These are phyloP conservation scores for Campopleginae sp. DNA, from an alignment of 2,888 invertebrate species.

Conservation along the genomic window DNA sequence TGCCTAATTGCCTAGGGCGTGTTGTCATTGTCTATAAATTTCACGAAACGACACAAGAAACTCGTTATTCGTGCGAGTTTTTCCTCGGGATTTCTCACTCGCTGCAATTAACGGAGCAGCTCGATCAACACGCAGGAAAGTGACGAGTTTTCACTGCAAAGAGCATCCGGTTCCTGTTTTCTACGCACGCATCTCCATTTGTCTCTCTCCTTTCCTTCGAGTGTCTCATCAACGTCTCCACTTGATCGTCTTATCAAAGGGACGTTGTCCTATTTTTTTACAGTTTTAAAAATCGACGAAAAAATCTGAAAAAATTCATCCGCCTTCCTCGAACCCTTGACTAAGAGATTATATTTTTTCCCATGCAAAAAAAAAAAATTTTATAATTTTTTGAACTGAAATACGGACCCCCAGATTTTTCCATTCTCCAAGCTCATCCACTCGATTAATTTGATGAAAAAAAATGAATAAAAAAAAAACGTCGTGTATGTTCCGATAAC, in stretches of 20 bases:
- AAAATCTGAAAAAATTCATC: no score
- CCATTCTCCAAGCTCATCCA: background rate
- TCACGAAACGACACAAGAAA: constrained; percentile 36
- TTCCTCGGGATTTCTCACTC: constrained; percentile 51
- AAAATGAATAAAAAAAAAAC: background rate
- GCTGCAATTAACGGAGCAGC: constrained; percentile 50
- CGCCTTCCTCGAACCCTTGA: no score
- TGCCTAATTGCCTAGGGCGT: constrained; percentile 14
- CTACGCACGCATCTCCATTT: constrained; percentile 13
- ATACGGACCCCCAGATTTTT: background rate
- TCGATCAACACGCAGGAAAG: background rate
- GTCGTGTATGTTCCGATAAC: background rate
- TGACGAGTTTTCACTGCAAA: constrained; percentile 34
- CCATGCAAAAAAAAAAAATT: no score
- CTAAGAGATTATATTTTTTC: no score
- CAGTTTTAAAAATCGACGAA: no score
- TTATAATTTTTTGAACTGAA: no score
- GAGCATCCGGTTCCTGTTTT: constrained; percentile 56
- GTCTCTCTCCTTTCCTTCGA: background rate
- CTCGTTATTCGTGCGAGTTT: constrained; percentile 43
- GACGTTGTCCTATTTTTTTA: background rate
- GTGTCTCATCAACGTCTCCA: constrained; percentile 14
- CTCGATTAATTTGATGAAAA: background rate
- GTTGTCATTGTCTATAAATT: constrained; percentile 8
- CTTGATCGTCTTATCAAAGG: background rate